These are phyloP conservation scores for Eupithecia exiguata DNA, from an alignment of 2,888 invertebrate species.

Conservation along the genomic window DNA sequence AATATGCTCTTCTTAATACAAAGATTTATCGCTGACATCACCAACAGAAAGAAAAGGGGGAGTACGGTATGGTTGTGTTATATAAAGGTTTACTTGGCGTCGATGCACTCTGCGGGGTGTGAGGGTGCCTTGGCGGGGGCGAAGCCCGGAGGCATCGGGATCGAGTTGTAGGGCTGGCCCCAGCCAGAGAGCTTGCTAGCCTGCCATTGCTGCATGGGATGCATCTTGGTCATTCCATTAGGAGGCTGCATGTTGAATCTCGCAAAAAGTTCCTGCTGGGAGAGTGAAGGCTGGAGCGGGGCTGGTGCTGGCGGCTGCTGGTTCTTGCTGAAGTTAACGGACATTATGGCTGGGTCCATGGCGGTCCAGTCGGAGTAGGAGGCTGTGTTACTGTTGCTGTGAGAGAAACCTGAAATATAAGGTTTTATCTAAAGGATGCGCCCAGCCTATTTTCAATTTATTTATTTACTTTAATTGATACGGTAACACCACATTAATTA, in stretches of 20 bases:
- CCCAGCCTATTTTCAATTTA: too few species aligned
- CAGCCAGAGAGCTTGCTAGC: constrained; percentile 53
- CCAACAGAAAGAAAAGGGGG: constrained; percentile 64
- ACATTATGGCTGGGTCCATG: constrained; percentile 96
- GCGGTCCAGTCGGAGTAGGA: constrained; percentile 92
- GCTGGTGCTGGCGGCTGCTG: constrained; percentile 43
- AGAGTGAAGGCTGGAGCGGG: constrained; percentile 44
- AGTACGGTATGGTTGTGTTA: constrained; percentile 11
- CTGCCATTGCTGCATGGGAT: constrained; percentile 40
- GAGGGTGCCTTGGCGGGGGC: constrained; percentile 70
- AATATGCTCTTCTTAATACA: constrained; percentile 82
- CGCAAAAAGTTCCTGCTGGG: constrained; percentile 71
- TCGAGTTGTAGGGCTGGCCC: constrained; percentile 53
- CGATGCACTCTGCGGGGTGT: constrained; percentile 79
- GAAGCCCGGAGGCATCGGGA: constrained; percentile 80
- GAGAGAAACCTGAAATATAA: constrained; percentile 55
- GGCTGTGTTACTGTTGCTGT: constrained; percentile 58
- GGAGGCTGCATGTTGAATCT: constrained; percentile 66
- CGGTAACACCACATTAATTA: too few species aligned
- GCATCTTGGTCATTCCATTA: constrained; percentile 50
- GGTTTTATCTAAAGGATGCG: too few species aligned
- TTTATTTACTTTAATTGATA: too few species aligned
- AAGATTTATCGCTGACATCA: constrained; percentile 82
- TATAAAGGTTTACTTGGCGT: constrained; percentile 73
- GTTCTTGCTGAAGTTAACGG: constrained; percentile 81